Evolutionary conservation across 2,113 vertebrate genomes (phyloP), one percentile per base, ranked within the genome.

Genomic region (Etheostoma cragini): DNA sequence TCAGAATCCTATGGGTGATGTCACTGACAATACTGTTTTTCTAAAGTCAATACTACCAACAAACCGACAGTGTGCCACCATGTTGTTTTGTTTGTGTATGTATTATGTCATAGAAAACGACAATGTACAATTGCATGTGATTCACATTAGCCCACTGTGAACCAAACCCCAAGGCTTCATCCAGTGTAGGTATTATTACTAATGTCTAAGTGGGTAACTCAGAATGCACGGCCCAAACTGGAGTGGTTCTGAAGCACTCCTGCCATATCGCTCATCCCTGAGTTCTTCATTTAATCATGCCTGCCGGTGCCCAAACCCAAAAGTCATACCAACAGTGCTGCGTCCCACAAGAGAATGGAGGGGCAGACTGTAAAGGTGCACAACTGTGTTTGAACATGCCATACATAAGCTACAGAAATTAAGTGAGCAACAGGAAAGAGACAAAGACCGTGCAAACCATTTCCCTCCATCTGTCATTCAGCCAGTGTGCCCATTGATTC

Each of bases 141-240:
- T 68, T 80, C 8, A 60, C 6, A 8, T 83, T 70, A 65, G 61
- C 38, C 7, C 4, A 33, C 53, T 52, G 38, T 49, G 72, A 72
- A 50, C 35, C 14, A 64, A 76, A 72, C 54, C 77, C 30, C 35
- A 62, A 72, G 8, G 57, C 70, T 50, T 45, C 46, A 15, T n/a
- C 15, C 53, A 24, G 46, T 13, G 56, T 21, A 14, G 77, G 84
- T 84, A 80, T 81, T 76, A 83, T 88, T 76, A 46, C 8, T 5
- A n/a, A n/a, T n/a, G 54, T 63, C 73, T 83, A 87, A 89, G 77
- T 89, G 85, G 86, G 86, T 91, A 86, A 83, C 35, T 71, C 42
- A 35, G 54, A 72, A 79, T 6, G 49, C 69, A 47, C 68, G 65
- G 47, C 72, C 45, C 61, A 80, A 75, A 65, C 50, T 64, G 24